Evolutionary conservation across 2,888 invertebrate species (phyloP).

Genomic region (Stomorhina lunata): DNA sequence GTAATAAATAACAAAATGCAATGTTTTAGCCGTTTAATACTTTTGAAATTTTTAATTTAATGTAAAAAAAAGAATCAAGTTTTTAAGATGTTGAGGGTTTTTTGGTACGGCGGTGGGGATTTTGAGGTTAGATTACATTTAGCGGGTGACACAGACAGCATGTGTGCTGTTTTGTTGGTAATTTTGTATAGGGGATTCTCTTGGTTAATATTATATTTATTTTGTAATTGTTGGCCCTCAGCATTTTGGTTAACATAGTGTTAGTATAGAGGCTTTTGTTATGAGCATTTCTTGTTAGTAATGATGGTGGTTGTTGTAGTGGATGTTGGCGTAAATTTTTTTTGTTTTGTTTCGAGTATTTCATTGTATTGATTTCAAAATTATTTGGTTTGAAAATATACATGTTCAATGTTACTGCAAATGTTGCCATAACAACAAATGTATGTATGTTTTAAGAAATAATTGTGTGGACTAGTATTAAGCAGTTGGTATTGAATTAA

Average conservation of each 20-base stretch:
- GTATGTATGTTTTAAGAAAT: background rate
- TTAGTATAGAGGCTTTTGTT: slow-evolving; percentile 4
- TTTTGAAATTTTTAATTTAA: slow-evolving; percentile 26
- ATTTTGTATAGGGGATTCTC: slow-evolving; percentile 11
- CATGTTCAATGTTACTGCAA: slow-evolving; percentile 67
- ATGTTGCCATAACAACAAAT: slow-evolving; percentile 53
- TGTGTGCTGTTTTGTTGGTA: slow-evolving; percentile 9
- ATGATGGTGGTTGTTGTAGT: background rate
- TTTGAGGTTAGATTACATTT: slow-evolving; percentile 21
- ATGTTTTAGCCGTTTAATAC: slow-evolving; percentile 44
- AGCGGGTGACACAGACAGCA: slow-evolving; percentile 28
- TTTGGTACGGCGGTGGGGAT: too few relatives aligned
- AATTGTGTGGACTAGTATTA: too few relatives aligned
- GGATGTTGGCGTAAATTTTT: slow-evolving; percentile 28
- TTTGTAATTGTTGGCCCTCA: slow-evolving; percentile 62
- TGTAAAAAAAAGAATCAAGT: slow-evolving; percentile 24
- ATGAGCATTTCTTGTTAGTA: slow-evolving; percentile 4
- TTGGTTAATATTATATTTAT: slow-evolving; percentile 28
- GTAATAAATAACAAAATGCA: slow-evolving; percentile 50
- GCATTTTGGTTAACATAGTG: slow-evolving; percentile 25
- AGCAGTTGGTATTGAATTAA: background rate
- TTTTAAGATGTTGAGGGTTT: too few relatives aligned
- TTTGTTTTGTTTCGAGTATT: slow-evolving; percentile 52
- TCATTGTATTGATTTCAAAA: slow-evolving; percentile 66
- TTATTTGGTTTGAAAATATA: slow-evolving; percentile 29